Conservation (phyloP, 2,888 invertebrate genomes). For the Trachelus stipa region DNA sequence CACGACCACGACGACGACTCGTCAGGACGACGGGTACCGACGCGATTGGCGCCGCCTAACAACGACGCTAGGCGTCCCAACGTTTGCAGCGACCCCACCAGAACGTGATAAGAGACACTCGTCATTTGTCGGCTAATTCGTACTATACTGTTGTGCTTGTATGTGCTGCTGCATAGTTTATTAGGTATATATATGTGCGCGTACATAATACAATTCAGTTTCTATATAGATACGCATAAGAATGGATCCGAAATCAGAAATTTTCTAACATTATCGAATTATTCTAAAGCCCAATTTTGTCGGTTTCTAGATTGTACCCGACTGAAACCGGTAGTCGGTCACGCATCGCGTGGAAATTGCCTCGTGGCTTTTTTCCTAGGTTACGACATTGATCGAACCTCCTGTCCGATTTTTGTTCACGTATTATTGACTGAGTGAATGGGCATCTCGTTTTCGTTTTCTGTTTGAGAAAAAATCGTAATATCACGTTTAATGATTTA, state of each 20-base stretch:
- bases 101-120: constrained; percentile 18
- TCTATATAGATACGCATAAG: not conserved
- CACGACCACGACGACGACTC: not conserved
- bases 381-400: not conserved
- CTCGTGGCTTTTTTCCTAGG: not conserved
- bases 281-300: not conserved
- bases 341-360: not conserved
- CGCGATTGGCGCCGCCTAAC: constrained; percentile 32
- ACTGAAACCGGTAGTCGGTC: not conserved
- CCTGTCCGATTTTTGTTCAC: not conserved
- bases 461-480: not conserved
- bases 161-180: not conserved
- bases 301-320: not conserved
- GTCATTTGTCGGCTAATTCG: constrained; percentile 38
- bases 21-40: not conserved
- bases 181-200: not conserved
- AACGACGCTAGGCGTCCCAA: constrained; percentile 50
- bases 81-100: constrained; percentile 39
- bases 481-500: not conserved
- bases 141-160: not conserved
- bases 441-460: not conserved
- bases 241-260: not conserved
- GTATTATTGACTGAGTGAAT: not conserved
- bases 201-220: not conserved
- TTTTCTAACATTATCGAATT: not conserved